Percentiles rank a stretch among this genome's conserved stretches.
phyloP scores from a whole-genome alignment of 2,797 vertebrate species.

The Todus mexicanus region DNA sequence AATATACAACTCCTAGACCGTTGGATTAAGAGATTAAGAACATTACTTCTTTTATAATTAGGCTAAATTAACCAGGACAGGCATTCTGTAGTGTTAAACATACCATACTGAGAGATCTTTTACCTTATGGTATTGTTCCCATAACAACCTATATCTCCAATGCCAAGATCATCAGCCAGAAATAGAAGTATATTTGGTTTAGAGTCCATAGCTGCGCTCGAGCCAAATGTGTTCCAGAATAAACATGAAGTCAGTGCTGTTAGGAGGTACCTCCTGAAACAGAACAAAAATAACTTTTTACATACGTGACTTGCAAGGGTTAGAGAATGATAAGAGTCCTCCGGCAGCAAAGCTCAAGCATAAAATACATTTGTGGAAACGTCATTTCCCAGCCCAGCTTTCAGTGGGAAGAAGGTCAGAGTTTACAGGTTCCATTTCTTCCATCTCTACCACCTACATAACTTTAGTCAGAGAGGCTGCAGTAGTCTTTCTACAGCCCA shows the following conservation, averaged over 20 bases:
- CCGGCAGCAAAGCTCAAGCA: neutral
- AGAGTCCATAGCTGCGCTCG: neutral
- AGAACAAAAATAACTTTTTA: neutral
- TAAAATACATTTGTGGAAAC: neutral
- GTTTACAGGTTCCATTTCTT: neutral
- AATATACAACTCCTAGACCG: neutral
- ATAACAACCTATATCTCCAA: conserved; percentile 88
- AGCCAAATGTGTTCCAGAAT: neutral
- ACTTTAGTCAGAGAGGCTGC: neutral
- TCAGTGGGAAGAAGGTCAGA: neutral
- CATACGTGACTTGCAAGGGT: neutral
- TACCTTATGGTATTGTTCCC: conserved; percentile 87
- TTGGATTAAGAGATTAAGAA: neutral
- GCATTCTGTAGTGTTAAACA: neutral
- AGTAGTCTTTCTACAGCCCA: neutral
- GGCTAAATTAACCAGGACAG: neutral
- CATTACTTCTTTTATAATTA: neutral
- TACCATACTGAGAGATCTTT: neutral
- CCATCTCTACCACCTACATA: neutral
- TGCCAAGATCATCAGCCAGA: conserved; percentile 88
- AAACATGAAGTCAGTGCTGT: neutral
- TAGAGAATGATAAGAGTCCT: neutral
- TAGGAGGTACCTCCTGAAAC: neutral
- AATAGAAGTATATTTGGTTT: conserved; percentile 86
- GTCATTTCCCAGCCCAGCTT: neutral